A percentile compares a stretch with the other conserved stretches of the same genome.
phyloP scores from a whole-genome alignment of 1,140 invertebrate species.

The Nephila pilipes region DNA sequence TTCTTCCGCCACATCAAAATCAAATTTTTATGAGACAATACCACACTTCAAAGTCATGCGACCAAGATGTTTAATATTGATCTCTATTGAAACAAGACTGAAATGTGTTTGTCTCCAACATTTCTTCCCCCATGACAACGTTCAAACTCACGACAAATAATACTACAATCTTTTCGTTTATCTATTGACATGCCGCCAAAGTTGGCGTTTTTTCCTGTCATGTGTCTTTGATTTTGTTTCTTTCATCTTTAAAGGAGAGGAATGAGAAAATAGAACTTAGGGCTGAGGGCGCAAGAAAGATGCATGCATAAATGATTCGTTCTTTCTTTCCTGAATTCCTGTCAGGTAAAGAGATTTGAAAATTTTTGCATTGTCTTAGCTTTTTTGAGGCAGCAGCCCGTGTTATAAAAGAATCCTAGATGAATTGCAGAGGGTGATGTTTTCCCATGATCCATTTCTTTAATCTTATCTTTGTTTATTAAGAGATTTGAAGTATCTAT shows the following conservation, averaged over 20 bases:
- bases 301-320: constrained; percentile 33
- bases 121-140: constrained; percentile 5
- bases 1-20: too few relatives aligned
- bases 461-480: too few relatives aligned
- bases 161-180: constrained; percentile 38
- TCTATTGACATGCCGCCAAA: constrained; percentile 35
- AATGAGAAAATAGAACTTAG: neutral
- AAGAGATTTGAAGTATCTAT: too few relatives aligned
- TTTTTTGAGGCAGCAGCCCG: too few relatives aligned
- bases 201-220: constrained; percentile 34
- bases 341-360: constrained; percentile 18
- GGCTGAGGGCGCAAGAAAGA: neutral
- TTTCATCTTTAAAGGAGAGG: constrained; percentile 24
- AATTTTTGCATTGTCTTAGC: neutral
- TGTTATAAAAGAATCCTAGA: too few relatives aligned
- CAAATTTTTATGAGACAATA: too few relatives aligned
- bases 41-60: neutral
- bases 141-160: constrained; percentile 45
- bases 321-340: neutral
- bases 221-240: constrained; percentile 29
- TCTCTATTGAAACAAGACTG: neutral
- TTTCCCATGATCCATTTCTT: too few relatives aligned
- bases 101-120: constrained; percentile 19
- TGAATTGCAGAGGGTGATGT: too few relatives aligned
- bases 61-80: neutral